phyloP scores from a whole-genome alignment of 2,797 vertebrate genomes.

The Microcaecilia unicolor region DNA sequence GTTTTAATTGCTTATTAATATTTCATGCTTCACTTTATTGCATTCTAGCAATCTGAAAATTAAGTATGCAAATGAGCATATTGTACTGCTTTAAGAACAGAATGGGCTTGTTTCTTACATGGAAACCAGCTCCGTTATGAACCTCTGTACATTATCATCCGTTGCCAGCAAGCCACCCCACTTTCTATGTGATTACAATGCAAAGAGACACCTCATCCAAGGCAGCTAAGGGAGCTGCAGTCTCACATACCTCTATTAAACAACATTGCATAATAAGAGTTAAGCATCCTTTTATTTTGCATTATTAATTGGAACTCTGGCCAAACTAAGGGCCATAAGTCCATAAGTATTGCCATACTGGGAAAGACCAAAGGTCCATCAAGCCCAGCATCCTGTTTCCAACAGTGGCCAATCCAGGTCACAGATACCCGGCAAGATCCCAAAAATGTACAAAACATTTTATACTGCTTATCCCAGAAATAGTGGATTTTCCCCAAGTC shows the following conservation, averaged over 20 bases:
- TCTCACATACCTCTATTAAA: neutral
- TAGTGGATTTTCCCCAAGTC: too few relatives aligned
- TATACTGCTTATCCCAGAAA: too few relatives aligned
- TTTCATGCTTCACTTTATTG: neutral
- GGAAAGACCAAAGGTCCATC: too few relatives aligned
- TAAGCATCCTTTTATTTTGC: too few relatives aligned
- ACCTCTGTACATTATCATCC: rapidly evolving
- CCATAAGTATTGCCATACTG: too few relatives aligned
- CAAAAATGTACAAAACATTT: too few relatives aligned
- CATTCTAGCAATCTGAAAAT: slow-evolving; percentile 1
- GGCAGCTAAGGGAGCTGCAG: neutral
- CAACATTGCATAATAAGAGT: too few relatives aligned
- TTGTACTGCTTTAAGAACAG: neutral
- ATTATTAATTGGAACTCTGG: too few relatives aligned
- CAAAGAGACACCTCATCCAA: neutral
- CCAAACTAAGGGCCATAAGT: too few relatives aligned
- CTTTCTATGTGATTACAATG: rapidly evolving
- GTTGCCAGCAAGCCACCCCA: neutral
- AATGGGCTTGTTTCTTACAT: neutral
- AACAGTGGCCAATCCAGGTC: too few relatives aligned
- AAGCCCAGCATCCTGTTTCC: too few relatives aligned
- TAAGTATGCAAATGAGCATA: neutral
- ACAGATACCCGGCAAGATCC: too few relatives aligned
- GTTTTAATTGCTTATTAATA: neutral
- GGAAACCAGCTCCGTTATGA: neutral